Percentiles rank a stretch among this genome's conserved stretches.
These are phyloP conservation scores for Melanostigma gelatinosum DNA, from an alignment of 2,113 vertebrate species.

Conservation along the genomic window DNA sequence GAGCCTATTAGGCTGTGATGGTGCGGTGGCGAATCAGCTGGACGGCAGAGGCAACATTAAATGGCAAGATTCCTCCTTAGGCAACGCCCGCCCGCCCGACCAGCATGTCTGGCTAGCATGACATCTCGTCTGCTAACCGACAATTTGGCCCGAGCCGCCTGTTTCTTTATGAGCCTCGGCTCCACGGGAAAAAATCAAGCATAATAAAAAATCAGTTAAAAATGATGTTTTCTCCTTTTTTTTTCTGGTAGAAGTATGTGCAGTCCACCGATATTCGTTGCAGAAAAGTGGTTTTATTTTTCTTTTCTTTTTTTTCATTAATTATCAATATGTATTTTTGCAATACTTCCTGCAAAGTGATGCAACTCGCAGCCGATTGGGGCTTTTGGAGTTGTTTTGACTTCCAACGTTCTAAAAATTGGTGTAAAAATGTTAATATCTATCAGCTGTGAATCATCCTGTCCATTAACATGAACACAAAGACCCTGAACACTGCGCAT, in stretches of 20 bases:
- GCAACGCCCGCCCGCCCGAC: slow-evolving; percentile 60
- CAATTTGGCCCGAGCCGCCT: slow-evolving; percentile 68
- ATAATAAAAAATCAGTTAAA: slow-evolving; percentile 14
- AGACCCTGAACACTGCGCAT: not conserved
- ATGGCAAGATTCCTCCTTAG: slow-evolving; percentile 68
- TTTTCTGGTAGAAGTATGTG: not conserved
- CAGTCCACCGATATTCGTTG: not conserved
- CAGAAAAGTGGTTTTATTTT: not conserved
- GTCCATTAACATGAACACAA: not conserved
- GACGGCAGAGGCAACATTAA: slow-evolving; percentile 61
- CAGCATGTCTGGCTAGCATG: slow-evolving; percentile 70
- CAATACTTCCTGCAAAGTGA: not conserved
- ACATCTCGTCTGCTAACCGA: slow-evolving; percentile 70
- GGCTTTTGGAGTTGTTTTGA: not conserved
- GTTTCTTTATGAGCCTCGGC: slow-evolving; percentile 66
- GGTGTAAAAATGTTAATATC: not conserved
- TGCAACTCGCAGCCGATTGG: not conserved
- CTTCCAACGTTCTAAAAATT: not conserved
- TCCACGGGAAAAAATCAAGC: slow-evolving; percentile 13
- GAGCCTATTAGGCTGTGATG: slow-evolving; percentile 66
- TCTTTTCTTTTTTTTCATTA: not conserved
- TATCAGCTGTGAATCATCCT: not conserved
- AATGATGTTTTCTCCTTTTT: not conserved
- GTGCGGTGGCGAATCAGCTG: slow-evolving; percentile 70
- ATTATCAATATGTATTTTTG: not conserved